Evolutionary conservation across 2,888 invertebrate genomes (phyloP).

Genomic region (Pemphredon lugubris): DNA sequence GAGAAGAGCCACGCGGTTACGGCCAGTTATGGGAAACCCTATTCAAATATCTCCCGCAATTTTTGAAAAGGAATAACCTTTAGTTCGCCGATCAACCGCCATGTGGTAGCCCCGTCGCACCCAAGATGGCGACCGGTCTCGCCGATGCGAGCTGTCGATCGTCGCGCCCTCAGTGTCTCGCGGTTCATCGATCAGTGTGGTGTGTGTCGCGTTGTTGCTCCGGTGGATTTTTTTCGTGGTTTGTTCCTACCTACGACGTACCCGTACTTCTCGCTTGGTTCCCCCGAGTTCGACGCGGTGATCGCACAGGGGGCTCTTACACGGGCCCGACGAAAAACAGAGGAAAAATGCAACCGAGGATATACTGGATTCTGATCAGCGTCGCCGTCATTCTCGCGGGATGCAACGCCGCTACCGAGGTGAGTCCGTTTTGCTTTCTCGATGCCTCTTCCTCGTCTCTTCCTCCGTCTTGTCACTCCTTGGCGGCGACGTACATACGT

Average conservation of each 20-base stretch:
- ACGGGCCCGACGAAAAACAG: conserved; percentile 51
- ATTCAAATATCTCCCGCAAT: conserved; percentile 19
- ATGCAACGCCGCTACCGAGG: conserved; percentile 89
- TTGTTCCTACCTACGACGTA: conserved; percentile 59
- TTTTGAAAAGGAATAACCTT: background rate
- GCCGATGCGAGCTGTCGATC: conserved; percentile 63
- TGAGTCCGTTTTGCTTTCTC: conserved; percentile 81
- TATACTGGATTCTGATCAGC: conserved; percentile 88
- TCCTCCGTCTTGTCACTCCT: conserved; percentile 29
- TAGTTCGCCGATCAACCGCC: background rate
- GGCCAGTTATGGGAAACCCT: no score
- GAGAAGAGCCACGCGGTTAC: background rate
- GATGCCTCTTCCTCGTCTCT: conserved; percentile 15
- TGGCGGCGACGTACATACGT: conserved; percentile 21
- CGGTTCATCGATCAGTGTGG: conserved; percentile 80
- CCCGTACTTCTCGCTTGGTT: conserved; percentile 39
- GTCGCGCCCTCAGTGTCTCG: conserved; percentile 79
- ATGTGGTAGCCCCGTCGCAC: background rate
- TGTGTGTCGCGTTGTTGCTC: conserved; percentile 78
- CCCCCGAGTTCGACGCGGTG: conserved; percentile 30
- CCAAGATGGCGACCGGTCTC: conserved; percentile 22
- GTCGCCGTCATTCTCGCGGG: conserved; percentile 88
- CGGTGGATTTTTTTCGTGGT: conserved; percentile 71
- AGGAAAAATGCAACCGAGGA: conserved; percentile 87
- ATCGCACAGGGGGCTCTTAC: conserved; percentile 34